Evolutionary conservation across 1,140 invertebrate species (phyloP), one percentile per base, ranked within the genome.

Genomic region (Heliothis subflexa): DNA sequence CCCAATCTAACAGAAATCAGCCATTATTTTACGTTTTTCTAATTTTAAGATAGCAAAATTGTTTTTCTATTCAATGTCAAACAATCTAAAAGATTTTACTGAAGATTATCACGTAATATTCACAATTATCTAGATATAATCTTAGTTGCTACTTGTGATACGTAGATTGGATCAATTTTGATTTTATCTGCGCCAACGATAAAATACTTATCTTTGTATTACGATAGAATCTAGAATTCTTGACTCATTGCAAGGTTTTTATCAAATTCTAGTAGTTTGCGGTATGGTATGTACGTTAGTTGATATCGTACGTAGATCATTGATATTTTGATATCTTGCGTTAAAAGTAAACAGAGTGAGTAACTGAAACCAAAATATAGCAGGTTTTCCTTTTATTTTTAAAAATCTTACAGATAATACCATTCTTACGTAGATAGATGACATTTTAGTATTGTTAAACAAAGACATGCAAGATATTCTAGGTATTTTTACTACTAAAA

Each of bases 111-210:
- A n/a, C 14, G 18, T 66, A 28, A n/a, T 40, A 49, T 66, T 21
- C n/a, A 18, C 9, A 40, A 7, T 40, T 66, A 66, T 66, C 62
- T 66, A n/a, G 40, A 66, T 47, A 18, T 40, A 18, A 55, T 40
- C 40, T 47, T 66, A 66, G 40, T 40, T 66, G 62, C 62, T 66
- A 66, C 62, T 66, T 47, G 62, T 13, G 62, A 66, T 66, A 66
- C 62, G 62, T 66, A 66, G 62, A 66, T 66, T 16, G 18, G 18
- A 66, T 66, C 62, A 16, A 16, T 47, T 11, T 10, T 12, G 62
- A 66, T 47, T 49, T 49, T 66, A 66, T 66, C 62, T 47, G 16
- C 3, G 3, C 45, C 11, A 55, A 13, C 2, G 40, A 66, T 47
- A 47, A 66, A 47, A 18, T 7, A 47, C n/a, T 1, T 13, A 21